A percentile compares a stretch with the other conserved stretches of the same genome.
These are phyloP conservation scores for Tetramorium alpestre DNA, from an alignment of 1,140 invertebrate genomes.

Conservation along the genomic window DNA sequence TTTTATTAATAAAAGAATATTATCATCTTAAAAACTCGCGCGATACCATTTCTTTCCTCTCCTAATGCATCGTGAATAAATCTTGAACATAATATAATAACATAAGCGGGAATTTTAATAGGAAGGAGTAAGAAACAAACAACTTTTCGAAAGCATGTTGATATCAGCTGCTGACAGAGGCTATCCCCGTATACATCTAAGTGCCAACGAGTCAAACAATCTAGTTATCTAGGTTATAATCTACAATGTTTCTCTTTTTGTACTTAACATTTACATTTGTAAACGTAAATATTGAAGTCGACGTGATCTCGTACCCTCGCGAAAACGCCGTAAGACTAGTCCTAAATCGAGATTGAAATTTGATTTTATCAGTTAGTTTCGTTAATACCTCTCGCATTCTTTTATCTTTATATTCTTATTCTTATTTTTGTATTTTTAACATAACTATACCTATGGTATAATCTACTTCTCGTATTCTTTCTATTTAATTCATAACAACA, in stretches of 20 bases:
- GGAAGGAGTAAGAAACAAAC: neutral
- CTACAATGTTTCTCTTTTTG: neutral
- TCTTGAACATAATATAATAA: neutral
- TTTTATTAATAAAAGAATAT: neutral
- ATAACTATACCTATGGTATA: neutral
- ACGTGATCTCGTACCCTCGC: neutral
- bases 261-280: conserved; percentile 12
- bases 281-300: neutral
- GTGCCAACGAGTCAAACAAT: neutral
- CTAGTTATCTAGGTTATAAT: conserved; percentile 10
- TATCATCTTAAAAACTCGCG: neutral
- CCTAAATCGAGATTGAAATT: neutral
- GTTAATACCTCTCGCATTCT: neutral
- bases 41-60: neutral
- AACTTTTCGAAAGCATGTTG: neutral
- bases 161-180: conserved; percentile 54
- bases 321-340: neutral
- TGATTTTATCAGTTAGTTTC: conserved; percentile 10
- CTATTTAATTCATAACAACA: neutral
- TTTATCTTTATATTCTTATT: neutral
- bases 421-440: neutral
- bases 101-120: neutral
- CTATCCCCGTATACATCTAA: conserved; percentile 1
- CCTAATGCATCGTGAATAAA: neutral
- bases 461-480: neutral